Percentiles rank a stretch among this genome's conserved stretches.
Evolutionary conservation across 2,888 invertebrate genomes (phyloP).

Genomic region (Molanna angustata): DNA sequence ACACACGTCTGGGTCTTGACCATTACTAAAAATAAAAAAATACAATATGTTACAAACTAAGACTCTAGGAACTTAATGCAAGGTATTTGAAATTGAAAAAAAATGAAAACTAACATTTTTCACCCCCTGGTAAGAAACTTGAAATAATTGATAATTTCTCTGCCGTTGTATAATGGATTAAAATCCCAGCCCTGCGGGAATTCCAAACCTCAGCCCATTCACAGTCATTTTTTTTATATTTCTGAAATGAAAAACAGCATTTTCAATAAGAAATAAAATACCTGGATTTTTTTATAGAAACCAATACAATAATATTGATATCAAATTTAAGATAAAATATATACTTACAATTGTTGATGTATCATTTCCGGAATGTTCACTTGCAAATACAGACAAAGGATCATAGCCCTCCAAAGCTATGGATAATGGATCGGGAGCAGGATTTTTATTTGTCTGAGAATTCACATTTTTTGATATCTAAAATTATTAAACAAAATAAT

Average conservation of each 20-base stretch:
- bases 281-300: too few relatives aligned
- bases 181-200: conserved; percentile 69
- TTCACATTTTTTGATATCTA: conserved; percentile 15
- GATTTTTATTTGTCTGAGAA: too few relatives aligned
- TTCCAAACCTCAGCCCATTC: conserved; percentile 75
- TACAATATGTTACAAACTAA: not conserved
- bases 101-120: conserved; percentile 64
- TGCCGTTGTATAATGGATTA: conserved; percentile 88
- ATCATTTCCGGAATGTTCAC: conserved; percentile 20
- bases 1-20: conserved; percentile 79
- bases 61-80: not conserved
- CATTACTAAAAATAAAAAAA: conserved; percentile 56
- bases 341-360: conserved; percentile 23
- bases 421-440: conserved; percentile 31
- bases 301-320: too few relatives aligned
- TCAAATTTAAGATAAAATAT: too few relatives aligned
- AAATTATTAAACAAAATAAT: too few relatives aligned
- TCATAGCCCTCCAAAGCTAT: conserved; percentile 29
- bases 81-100: conserved; percentile 20
- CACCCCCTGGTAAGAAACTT: conserved; percentile 79
- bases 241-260: conserved; percentile 7
- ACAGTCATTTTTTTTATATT: conserved; percentile 34
- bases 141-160: conserved; percentile 90
- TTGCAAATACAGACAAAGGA: conserved; percentile 27
- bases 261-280: not conserved